phyloP scores from a whole-genome alignment of 2,888 invertebrate species.

The Helicoverpa assulta region DNA sequence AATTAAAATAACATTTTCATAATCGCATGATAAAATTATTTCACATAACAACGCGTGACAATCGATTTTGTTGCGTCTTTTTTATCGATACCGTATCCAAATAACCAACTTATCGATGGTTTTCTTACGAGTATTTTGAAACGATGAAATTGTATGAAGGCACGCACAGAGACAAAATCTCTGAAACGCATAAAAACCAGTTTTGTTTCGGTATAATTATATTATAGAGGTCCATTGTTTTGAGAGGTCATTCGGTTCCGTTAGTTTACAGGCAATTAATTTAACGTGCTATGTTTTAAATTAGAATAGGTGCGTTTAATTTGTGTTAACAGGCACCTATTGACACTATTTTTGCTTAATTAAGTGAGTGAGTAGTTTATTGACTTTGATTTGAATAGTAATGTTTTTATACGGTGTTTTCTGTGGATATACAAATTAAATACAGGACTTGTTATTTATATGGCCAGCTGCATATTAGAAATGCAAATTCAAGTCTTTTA shows the following conservation, averaged over 20 bases:
- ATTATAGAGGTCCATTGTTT: conserved; percentile 63
- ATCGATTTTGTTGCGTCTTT: conserved; percentile 54
- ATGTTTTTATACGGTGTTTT: conserved; percentile 12
- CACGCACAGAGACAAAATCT: conserved; percentile 72
- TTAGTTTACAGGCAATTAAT: conserved; percentile 73
- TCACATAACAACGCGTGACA: conserved; percentile 51
- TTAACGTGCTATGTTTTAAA: conserved; percentile 70
- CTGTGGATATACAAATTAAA: conserved; percentile 15
- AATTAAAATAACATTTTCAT: conserved; percentile 46
- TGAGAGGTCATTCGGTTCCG: conserved; percentile 69
- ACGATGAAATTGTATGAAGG: conserved; percentile 64
- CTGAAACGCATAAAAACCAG: conserved; percentile 68
- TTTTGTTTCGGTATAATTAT: conserved; percentile 69
- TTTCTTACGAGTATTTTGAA: conserved; percentile 57
- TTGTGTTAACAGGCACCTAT: conserved; percentile 43
- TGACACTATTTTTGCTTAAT: conserved; percentile 40
- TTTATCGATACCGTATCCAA: conserved; percentile 46
- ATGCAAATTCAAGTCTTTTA: background rate
- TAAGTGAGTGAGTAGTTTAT: conserved; percentile 39
- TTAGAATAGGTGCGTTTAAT: conserved; percentile 60
- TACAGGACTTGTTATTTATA: conserved; percentile 44
- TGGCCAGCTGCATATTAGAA: background rate
- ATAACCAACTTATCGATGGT: conserved; percentile 56
- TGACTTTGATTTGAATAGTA: conserved; percentile 34
- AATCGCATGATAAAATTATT: conserved; percentile 52